A percentile compares a stretch with the other conserved stretches of the same genome.
Evolutionary conservation across 2,797 vertebrate genomes (phyloP).

Genomic region (Protosalanx chinensis): DNA sequence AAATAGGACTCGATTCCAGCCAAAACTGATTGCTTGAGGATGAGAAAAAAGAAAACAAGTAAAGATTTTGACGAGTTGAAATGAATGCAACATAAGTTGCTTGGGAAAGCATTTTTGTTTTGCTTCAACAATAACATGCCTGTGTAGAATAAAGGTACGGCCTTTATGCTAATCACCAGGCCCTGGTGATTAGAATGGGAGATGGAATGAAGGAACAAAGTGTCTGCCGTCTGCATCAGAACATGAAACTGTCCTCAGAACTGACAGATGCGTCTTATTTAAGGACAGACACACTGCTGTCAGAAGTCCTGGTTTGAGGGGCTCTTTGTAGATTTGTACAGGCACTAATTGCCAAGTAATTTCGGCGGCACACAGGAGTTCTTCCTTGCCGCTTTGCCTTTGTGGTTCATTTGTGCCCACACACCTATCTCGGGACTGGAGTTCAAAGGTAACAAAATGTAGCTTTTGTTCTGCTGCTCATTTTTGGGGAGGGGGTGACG

Average conservation of each 20-base stretch:
- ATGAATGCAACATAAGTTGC: constrained; percentile 49
- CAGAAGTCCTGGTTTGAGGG: constrained; percentile 77
- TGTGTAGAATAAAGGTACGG: constrained; percentile 72
- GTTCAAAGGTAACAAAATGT: constrained; percentile 70
- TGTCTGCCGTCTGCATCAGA: constrained; percentile 71
- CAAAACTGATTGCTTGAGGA: constrained; percentile 52
- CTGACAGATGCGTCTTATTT: constrained; percentile 82
- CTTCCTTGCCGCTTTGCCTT: constrained; percentile 61
- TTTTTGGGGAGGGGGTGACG: constrained; percentile 36
- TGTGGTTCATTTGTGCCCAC: constrained; percentile 65
- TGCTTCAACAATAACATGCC: constrained; percentile 63
- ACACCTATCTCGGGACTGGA: constrained; percentile 65
- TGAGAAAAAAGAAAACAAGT: background rate
- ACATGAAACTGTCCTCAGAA: constrained; percentile 80
- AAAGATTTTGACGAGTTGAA: constrained; percentile 26
- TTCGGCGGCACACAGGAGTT: constrained; percentile 72
- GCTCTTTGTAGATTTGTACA: constrained; percentile 72
- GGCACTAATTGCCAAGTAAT: constrained; percentile 80
- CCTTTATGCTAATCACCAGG: constrained; percentile 75
- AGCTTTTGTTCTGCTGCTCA: constrained; percentile 59
- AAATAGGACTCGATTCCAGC: constrained; percentile 17
- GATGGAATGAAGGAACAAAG: constrained; percentile 76
- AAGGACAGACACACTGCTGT: constrained; percentile 71
- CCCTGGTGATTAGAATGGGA: constrained; percentile 75
- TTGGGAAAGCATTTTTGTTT: constrained; percentile 65